Conservation (phyloP, 2,888 invertebrate genomes). For the Bruchidius siliquastri region DNA sequence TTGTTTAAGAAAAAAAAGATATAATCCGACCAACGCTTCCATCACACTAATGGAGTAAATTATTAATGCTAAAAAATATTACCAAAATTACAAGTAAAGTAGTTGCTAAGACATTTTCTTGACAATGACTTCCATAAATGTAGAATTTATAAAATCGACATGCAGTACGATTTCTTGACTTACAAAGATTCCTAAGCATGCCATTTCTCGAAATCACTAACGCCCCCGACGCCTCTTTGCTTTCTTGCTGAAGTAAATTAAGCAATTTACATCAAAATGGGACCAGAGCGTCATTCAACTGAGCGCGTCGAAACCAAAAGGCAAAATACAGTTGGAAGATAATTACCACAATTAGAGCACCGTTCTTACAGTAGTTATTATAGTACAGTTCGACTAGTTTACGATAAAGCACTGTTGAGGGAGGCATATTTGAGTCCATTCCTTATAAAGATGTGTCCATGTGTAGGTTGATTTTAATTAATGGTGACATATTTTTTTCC, state of each 20-base stretch:
- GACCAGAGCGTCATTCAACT: background rate
- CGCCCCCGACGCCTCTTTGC: background rate
- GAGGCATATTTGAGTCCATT: too few species aligned
- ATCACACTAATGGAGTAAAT: too few species aligned
- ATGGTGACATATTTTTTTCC: too few species aligned
- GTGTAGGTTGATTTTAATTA: too few species aligned
- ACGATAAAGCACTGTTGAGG: too few species aligned
- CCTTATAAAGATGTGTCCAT: too few species aligned
- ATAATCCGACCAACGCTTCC: too few species aligned
- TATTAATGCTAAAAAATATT: too few species aligned
- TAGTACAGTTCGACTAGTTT: background rate
- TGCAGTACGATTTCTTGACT: background rate
- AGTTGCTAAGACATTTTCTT: too few species aligned
- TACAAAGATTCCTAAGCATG: background rate
- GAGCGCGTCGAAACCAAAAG: background rate
- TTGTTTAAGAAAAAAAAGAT: too few species aligned
- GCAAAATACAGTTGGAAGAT: background rate
- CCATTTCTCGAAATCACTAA: background rate
- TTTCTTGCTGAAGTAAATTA: background rate
- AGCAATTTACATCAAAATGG: constrained; percentile 1
- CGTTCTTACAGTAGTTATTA: background rate
- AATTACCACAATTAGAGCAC: background rate
- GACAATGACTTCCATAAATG: too few species aligned
- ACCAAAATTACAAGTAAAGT: too few species aligned
- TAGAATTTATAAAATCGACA: background rate